phyloP scores from a whole-genome alignment of 2,797 vertebrate species.

The Myotis planiceps region DNA sequence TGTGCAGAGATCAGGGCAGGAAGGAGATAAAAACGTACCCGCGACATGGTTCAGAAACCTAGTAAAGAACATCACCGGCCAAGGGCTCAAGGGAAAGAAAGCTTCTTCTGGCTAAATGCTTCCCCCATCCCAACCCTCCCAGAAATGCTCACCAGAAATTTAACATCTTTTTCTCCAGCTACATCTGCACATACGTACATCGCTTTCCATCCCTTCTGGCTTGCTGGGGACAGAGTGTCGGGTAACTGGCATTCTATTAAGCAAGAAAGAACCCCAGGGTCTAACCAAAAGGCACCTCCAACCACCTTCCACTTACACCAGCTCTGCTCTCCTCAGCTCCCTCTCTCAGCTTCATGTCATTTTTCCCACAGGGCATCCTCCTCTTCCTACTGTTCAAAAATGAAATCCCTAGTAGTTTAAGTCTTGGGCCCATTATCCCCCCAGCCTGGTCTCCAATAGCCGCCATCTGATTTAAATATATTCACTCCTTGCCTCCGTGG shows the following conservation, averaged over 20 bases:
- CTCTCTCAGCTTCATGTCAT: background rate
- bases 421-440: background rate
- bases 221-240: constrained; percentile 37
- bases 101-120: background rate
- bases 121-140: background rate
- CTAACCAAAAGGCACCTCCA: background rate
- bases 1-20: constrained; percentile 72
- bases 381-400: background rate
- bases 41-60: constrained; percentile 52
- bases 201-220: constrained; percentile 64
- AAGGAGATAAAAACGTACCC: constrained; percentile 61
- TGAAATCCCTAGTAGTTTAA: background rate
- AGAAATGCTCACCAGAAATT: constrained; percentile 59
- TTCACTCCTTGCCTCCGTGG: background rate
- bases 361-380: background rate
- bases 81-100: constrained; percentile 46
- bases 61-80: constrained; percentile 66
- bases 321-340: background rate
- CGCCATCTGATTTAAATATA: background rate
- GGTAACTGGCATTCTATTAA: constrained; percentile 40
- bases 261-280: constrained; percentile 40
- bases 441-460: background rate
- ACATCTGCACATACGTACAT: constrained; percentile 1
- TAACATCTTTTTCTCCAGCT: constrained; percentile 24
- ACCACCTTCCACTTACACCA: constrained; percentile 37